Percentiles rank a stretch among this genome's conserved stretches.
Evolutionary conservation across 2,888 invertebrate genomes (phyloP).

Genomic region (Hylaea fasciaria): DNA sequence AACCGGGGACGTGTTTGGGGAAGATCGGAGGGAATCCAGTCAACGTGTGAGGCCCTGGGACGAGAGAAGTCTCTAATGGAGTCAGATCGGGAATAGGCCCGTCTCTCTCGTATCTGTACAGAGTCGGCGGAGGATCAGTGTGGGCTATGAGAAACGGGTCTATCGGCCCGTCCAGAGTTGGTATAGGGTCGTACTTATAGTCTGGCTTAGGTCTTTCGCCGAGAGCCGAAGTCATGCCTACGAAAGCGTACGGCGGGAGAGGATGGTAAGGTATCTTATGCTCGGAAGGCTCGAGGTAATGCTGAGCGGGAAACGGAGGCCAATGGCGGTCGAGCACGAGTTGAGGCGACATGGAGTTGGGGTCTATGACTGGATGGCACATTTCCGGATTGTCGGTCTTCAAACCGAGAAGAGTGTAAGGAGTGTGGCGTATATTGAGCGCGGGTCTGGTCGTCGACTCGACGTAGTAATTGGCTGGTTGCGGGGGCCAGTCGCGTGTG

Average conservation of each 20-base stretch:
- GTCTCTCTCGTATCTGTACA: constrained; percentile 77
- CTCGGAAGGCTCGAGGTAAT: constrained; percentile 72
- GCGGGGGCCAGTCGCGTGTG: constrained; percentile 73
- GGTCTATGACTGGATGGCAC: constrained; percentile 67
- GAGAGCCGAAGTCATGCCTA: constrained; percentile 77
- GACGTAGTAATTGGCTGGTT: constrained; percentile 76
- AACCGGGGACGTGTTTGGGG: constrained; percentile 79
- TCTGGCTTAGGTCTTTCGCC: constrained; percentile 73
- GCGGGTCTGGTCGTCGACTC: constrained; percentile 68
- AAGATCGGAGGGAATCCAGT: constrained; percentile 79
- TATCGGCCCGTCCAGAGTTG: constrained; percentile 69
- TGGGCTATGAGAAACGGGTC: constrained; percentile 73
- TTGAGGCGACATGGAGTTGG: constrained; percentile 73
- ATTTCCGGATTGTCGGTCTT: constrained; percentile 69
- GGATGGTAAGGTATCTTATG: constrained; percentile 70
- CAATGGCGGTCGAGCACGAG: constrained; percentile 71
- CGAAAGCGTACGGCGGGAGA: constrained; percentile 72
- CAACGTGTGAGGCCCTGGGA: constrained; percentile 74
- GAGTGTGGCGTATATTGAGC: constrained; percentile 60
- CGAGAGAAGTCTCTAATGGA: constrained; percentile 62
- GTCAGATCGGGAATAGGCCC: constrained; percentile 75
- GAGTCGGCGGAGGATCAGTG: constrained; percentile 66
- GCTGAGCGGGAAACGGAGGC: constrained; percentile 80
- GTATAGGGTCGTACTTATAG: constrained; percentile 75
- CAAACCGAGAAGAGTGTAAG: constrained; percentile 76